A percentile compares a stretch with the other conserved stretches of the same genome.
Conservation (phyloP, 2,888 invertebrate species). For the Caprella mutica region DNA sequence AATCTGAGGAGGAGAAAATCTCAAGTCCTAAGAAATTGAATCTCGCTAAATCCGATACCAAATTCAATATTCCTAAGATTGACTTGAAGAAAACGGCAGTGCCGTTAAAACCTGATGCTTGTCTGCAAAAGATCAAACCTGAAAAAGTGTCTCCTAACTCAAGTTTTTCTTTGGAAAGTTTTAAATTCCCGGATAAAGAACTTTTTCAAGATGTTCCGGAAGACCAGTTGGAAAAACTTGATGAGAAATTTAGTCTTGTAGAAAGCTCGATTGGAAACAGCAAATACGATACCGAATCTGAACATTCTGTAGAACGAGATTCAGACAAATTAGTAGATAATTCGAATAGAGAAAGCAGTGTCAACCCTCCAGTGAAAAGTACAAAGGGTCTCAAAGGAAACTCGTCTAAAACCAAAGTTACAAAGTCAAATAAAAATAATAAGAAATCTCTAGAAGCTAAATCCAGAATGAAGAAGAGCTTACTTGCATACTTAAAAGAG, state of each 20-base stretch:
- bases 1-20: neutral
- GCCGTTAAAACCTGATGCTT: slow-evolving; percentile 7
- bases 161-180: neutral
- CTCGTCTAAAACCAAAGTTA: neutral
- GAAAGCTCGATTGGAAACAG: no score
- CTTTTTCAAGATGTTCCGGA: neutral
- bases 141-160: slow-evolving; percentile 28
- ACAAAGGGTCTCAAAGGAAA: no score
- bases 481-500: slow-evolving; percentile 31
- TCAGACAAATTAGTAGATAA: slow-evolving; percentile 1
- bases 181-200: no score
- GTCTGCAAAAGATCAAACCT: slow-evolving; percentile 12
- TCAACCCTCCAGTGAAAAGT: neutral
- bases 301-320: neutral
- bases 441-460: slow-evolving; percentile 7
- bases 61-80: neutral
- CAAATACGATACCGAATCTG: no score
- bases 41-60: neutral
- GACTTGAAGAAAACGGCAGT: slow-evolving; percentile 6
- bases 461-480: slow-evolving; percentile 25
- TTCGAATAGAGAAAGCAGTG: slow-evolving; percentile 6
- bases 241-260: no score
- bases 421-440: neutral
- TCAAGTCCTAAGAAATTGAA: neutral
- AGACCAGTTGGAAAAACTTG: slow-evolving; percentile 3